Evolutionary conservation across 2,888 invertebrate genomes (phyloP), one percentile per base, ranked within the genome.

Genomic region (Dicyrtomina minuta): DNA sequence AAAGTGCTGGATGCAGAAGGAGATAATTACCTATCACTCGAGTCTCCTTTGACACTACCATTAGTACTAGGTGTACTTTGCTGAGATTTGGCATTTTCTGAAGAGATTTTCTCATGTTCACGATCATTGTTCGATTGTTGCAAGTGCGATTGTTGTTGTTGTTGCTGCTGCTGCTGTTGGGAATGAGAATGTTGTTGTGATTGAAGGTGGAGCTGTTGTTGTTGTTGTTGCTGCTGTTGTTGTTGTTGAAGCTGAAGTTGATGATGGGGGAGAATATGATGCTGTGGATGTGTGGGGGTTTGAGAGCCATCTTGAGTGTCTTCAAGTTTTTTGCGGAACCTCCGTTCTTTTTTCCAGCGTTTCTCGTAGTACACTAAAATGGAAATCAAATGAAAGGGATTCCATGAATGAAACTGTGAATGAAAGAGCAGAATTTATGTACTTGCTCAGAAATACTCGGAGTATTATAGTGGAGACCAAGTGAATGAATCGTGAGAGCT

Each of bases 291-390:
- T 15, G 68, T 44, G 1, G 68, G 62, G 17, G 64, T 68, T 26
- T 41, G 24, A 20, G 60, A 55, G 15, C 65, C 72, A n/a, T 72
- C 68, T 71, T 71, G 71, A 51, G 71, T 72, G 66, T 75, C 78
- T 70, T 92, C 92, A 74, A 94, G 83, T 81, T 93, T 92, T 78
- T 93, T 92, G 80, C 94, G 93, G 69, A 93, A 86, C 79, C 91
- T 88, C 81, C 90, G 87, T 82, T 95, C 95, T 80, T 92, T 90
- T 85, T 93, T 90, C 84, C 93, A 86, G 73, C 93, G 88, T 82
- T 94, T 94, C 83, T 94, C 93, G 83, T 91, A 92, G 81, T 91
- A 85, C 74, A 90, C 95, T 95, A 88, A 22, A 86, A 74, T 70
- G 46, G 58, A 27, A 70, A 62, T 27, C 27, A 62, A 43, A 44